Conservation (phyloP, 2,113 vertebrate species). For the Casuarius casuarius region DNA sequence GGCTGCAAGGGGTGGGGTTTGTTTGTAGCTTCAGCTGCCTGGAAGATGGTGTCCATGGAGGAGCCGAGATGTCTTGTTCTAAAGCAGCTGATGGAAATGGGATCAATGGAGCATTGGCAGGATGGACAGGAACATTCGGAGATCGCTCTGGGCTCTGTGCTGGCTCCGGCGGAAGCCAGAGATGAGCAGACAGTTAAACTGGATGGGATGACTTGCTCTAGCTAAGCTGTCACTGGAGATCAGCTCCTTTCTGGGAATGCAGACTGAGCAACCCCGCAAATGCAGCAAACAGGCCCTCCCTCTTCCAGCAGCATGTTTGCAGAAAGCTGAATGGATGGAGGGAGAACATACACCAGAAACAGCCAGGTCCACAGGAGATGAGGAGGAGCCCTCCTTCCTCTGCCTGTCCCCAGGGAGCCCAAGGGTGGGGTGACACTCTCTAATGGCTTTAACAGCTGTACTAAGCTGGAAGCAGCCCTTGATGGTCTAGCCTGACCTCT, state of each 20-base stretch:
- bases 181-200: background rate
- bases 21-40: background rate
- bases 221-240: constrained; percentile 4
- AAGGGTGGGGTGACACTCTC: constrained; percentile 33
- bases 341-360: background rate
- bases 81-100: background rate
- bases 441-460: constrained; percentile 52
- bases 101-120: background rate
- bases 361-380: background rate
- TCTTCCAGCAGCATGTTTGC: constrained; percentile 34
- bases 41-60: background rate
- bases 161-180: background rate
- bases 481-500: constrained; percentile 6
- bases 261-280: background rate
- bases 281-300: background rate
- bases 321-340: constrained; percentile 21
- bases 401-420: background rate
- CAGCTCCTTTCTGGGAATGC: constrained; percentile 18
- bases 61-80: background rate
- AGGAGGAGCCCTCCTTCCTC: constrained; percentile 39
- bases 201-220: background rate
- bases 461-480: constrained; percentile 10
- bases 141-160: background rate
- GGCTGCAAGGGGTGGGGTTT: background rate
- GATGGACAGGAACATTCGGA: background rate